Percentiles rank a stretch among this genome's conserved stretches.
phyloP scores from a whole-genome alignment of 2,888 invertebrate species.

The Sipunculus nudus region DNA sequence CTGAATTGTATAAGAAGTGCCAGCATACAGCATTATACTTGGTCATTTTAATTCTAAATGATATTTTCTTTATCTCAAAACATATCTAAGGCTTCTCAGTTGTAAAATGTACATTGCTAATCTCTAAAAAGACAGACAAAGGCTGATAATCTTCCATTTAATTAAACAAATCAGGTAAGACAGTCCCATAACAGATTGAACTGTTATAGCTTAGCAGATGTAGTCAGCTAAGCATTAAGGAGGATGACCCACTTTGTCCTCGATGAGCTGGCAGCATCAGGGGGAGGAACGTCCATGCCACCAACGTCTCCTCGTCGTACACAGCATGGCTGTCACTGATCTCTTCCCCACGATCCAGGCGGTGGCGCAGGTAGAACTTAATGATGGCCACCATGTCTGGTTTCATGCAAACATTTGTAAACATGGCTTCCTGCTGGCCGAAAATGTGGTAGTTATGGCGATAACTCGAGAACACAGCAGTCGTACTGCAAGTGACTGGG shows the following conservation, averaged over 20 bases:
- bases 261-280: constrained; percentile 5
- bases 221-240: too few relatives aligned
- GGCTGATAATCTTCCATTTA: too few relatives aligned
- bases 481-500: constrained; percentile 61
- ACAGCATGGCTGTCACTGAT: constrained; percentile 20
- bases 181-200: too few relatives aligned
- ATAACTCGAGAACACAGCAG: constrained; percentile 59
- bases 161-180: too few relatives aligned
- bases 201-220: too few relatives aligned
- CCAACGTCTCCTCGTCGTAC: constrained; percentile 51
- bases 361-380: constrained; percentile 56
- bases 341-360: constrained; percentile 37
- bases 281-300: constrained; percentile 59
- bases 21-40: too few relatives aligned
- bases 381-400: constrained; percentile 58
- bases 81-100: too few relatives aligned
- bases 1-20: too few relatives aligned
- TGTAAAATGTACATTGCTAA: too few relatives aligned
- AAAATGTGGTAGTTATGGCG: constrained; percentile 61
- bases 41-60: too few relatives aligned
- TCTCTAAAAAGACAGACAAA: too few relatives aligned
- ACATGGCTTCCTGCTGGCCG: constrained; percentile 63
- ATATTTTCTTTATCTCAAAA: too few relatives aligned
- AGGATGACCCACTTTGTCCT: constrained; percentile 4
- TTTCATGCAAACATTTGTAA: constrained; percentile 54